Evolutionary conservation across 2,888 invertebrate genomes (phyloP), one percentile per base, ranked within the genome.

Genomic region (Ophion slaviceki): DNA sequence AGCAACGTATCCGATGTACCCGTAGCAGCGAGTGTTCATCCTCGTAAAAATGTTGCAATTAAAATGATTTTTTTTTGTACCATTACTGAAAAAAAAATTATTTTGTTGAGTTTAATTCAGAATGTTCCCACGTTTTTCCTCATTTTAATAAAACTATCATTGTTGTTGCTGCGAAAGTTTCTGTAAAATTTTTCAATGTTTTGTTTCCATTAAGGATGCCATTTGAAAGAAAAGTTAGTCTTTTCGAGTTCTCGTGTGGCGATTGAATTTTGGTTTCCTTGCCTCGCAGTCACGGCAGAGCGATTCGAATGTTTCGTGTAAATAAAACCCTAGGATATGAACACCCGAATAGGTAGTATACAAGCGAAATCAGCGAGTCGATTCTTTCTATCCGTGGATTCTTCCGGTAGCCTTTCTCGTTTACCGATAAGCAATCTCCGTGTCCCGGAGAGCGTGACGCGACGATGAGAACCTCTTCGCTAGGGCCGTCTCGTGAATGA

Each of bases 401-500:
- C 82, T 84, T 84, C 80, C 78, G 82, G 82, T 86, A 82, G 82
- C 86, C 86, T 87, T 84, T 87, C 83, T 70, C 83, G 83, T 86
- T 87, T 85, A 77, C 85, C 85, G 89, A 89, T 89, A 89, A 89
- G 88, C 87, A 87, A 89, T 89, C 89, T 88, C 76, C 84, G 88
- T 87, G 84, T 85, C 67, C 76, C 87, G 84, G 84, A 80, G 80
- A 88, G 88, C 89, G 89, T 89, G 87, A 91, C 90, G 89, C 88
- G 89, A 80, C 76, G 88, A 90, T 90, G 91, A 90, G 92, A 91
- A 91, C 90, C 90, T 84, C 83, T 67, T 87, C 83, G 83, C 82
- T 87, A 85, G 66, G 24, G 57, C 28, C 85, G 80, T 82, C 85
- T 88, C 84, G 89, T 88, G 90, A 91, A 90, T 90, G 88, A 89